These are phyloP conservation scores for Tympanoctomys barrerae DNA, from an alignment of 2,797 vertebrate species.

Conservation along the genomic window DNA sequence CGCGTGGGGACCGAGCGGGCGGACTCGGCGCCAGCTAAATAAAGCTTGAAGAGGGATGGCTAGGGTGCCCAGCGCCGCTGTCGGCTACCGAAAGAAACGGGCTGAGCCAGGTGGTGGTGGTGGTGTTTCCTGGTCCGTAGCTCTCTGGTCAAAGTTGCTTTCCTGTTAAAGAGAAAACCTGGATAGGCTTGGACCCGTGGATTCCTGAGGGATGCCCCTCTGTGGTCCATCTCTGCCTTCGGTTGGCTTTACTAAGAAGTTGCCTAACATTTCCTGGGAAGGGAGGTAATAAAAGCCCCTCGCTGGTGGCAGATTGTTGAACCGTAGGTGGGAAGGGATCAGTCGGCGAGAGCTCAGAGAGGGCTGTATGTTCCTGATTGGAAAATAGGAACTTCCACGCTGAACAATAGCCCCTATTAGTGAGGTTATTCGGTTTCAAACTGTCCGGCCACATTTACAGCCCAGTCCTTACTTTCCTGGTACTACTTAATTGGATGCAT, in stretches of 20 bases:
- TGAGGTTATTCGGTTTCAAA: constrained; percentile 80
- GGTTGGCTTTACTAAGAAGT: constrained; percentile 61
- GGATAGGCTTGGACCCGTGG: constrained; percentile 45
- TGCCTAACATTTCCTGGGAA: constrained; percentile 73
- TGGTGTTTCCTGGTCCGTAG: not conserved
- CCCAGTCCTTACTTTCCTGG: constrained; percentile 55
- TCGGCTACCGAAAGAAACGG: not conserved
- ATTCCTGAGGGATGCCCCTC: constrained; percentile 27
- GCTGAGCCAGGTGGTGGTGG: not conserved
- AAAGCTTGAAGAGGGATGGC: not conserved
- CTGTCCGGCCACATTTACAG: constrained; percentile 71
- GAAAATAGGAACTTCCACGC: constrained; percentile 62
- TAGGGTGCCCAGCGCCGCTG: not conserved
- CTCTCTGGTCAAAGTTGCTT: constrained; percentile 68
- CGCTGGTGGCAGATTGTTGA: constrained; percentile 78
- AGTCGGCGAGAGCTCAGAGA: constrained; percentile 59
- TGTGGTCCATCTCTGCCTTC: not conserved
- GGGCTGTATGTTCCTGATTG: constrained; percentile 71
- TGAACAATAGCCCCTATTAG: constrained; percentile 80
- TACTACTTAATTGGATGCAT: constrained; percentile 66
- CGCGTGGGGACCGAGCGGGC: not conserved
- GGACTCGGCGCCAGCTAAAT: not conserved
- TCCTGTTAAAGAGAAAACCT: constrained; percentile 50
- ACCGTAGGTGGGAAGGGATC: constrained; percentile 75
- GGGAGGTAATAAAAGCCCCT: constrained; percentile 67